A percentile compares a stretch with the other conserved stretches of the same genome.
Conservation (phyloP, 2,113 vertebrate genomes). For the Rhinogobius similis region DNA sequence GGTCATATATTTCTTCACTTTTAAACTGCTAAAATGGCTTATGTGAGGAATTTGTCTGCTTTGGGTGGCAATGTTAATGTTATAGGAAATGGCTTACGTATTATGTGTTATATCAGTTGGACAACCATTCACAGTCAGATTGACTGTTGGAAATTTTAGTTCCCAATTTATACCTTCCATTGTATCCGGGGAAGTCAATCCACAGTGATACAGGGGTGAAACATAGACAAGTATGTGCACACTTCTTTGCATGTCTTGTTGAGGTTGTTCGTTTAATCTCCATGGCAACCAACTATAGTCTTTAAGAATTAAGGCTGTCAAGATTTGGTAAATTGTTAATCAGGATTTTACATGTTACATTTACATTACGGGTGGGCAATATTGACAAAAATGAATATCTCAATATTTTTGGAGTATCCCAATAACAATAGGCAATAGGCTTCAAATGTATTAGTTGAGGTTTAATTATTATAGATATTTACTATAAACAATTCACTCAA, state of each 20-base stretch:
- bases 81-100: neutral
- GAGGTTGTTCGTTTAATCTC: neutral
- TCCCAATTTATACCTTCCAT: neutral
- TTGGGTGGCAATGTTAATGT: neutral
- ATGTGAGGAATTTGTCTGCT: neutral
- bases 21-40: neutral
- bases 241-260: neutral
- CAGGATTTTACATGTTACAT: too few species aligned
- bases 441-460: too few species aligned
- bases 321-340: too few species aligned
- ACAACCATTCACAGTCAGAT: neutral
- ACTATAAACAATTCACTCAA: too few species aligned
- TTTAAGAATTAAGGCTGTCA: neutral
- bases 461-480: too few species aligned
- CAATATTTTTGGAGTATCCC: too few species aligned
- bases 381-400: too few species aligned
- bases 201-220: neutral
- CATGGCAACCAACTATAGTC: neutral
- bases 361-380: too few species aligned
- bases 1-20: conserved; percentile 7
- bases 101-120: neutral
- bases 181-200: neutral
- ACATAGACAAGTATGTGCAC: neutral
- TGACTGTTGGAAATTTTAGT: neutral
- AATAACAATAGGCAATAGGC: too few species aligned